These are phyloP conservation scores for Emydoidea blandingii DNA, from an alignment of 2,797 vertebrate species.

Conservation along the genomic window DNA sequence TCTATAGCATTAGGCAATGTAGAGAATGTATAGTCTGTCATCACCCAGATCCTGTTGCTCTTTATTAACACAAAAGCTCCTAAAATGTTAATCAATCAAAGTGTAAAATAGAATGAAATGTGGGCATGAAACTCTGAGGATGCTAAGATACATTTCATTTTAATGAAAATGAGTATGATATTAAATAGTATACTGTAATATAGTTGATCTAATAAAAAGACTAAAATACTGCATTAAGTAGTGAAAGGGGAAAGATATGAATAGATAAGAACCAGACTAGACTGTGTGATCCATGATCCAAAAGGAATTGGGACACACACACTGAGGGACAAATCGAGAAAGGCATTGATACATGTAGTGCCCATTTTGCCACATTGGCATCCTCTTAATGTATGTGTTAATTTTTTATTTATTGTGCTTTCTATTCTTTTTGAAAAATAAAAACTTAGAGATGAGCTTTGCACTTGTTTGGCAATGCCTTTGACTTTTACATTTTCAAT, in stretches of 20 bases:
- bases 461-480: not conserved
- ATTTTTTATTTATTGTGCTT: not conserved
- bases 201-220: not conserved
- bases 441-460: not conserved
- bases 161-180: not conserved
- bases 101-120: not conserved
- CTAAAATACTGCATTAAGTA: not conserved
- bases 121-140: not conserved
- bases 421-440: not conserved
- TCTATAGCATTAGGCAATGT: not conserved
- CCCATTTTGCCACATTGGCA: not conserved
- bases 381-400: not conserved
- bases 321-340: not conserved
- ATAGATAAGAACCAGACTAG: not conserved
- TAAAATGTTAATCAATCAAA: not conserved
- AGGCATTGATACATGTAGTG: not conserved
- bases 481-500: no score
- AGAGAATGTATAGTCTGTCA: not conserved
- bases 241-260: not conserved
- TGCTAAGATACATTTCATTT: not conserved
- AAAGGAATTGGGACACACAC: not conserved
- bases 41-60: not conserved
- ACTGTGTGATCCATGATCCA: not conserved
- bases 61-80: not conserved
- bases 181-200: not conserved